phyloP scores from a whole-genome alignment of 2,113 vertebrate genomes.

The Erythrolamprus reginae region DNA sequence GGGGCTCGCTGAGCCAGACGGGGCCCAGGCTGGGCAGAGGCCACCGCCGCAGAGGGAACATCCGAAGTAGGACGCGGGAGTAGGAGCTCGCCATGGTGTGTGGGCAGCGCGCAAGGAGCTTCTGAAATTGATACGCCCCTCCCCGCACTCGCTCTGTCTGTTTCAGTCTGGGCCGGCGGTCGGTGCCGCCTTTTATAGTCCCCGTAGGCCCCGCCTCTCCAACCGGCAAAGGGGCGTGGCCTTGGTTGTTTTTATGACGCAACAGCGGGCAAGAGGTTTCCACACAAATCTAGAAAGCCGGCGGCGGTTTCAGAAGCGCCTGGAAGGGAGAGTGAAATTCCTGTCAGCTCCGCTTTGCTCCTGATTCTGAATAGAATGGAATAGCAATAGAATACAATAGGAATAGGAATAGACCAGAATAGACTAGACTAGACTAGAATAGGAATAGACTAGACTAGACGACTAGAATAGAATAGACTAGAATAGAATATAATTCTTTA shows the following conservation, averaged over 20 bases:
- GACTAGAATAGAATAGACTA: too few species aligned
- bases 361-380: too few species aligned
- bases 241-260: conserved; percentile 4
- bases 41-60: not conserved
- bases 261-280: not conserved
- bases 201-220: not conserved
- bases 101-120: not conserved
- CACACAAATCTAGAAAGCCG: not conserved
- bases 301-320: not conserved
- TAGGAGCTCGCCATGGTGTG: conserved; percentile 5
- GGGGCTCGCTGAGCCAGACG: not conserved
- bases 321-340: too few species aligned
- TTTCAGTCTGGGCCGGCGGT: rapidly evolving
- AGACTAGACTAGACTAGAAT: too few species aligned
- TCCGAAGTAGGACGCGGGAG: not conserved
- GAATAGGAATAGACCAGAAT: too few species aligned
- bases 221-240: not conserved
- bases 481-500: too few species aligned
- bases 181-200: not conserved
- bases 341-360: too few species aligned
- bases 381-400: too few species aligned
- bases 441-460: too few species aligned
- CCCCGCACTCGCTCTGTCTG: rapidly evolving
- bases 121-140: rapidly evolving
- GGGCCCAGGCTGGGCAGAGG: not conserved